Evolutionary conservation across 1,140 invertebrate genomes (phyloP), one percentile per base, ranked within the genome.

Genomic region (Yoshiicerus persimilis): DNA sequence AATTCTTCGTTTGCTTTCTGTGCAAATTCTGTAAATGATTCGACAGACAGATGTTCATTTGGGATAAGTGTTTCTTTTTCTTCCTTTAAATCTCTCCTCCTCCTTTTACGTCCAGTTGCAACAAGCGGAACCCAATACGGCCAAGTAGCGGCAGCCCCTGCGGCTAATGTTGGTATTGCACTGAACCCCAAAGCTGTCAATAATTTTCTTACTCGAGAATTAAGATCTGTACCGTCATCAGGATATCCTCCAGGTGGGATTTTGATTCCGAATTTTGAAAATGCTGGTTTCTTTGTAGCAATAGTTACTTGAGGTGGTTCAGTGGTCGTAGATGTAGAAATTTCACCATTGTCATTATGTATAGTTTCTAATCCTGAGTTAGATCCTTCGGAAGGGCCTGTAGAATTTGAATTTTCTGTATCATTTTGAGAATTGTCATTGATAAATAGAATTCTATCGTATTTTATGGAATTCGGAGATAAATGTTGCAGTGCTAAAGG

Each of bases 141-240:
- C 91, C 90, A 90, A 6, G 90, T 90, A 4, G 89, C 90, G 11
- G 89, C 90, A 4, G 91, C 91, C 11, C 90, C 90, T 13, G 90
- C 90, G 9, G 90, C 90, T 23, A 91, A 36, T 5, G 91, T 91
- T 6, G 91, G 90, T 13, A 91, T 39, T 11, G 91, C 89, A 83
- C 87, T 90, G 70, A 89, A 90, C 9, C 90, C 89, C 27, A 91
- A 86, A 27, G 91, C 91, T 4, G 87, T 90, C 20, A 91, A 4
- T 34, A 91, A 32, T 64, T 91, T 89, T n/a, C 86, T n/a, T 11
- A 91, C 39, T 84, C 83, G n/a, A 25, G 38, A 30, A 62, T 84
- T 84, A 9, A 84, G 27, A 16, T 84, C 84, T 13, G 84, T 32
- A n/a, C 41, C 36, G 23, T 88, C 84, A 10, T 34, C 77, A 10